phyloP scores from a whole-genome alignment of 2,888 invertebrate species.

The Xanthorhoe spadicearia region DNA sequence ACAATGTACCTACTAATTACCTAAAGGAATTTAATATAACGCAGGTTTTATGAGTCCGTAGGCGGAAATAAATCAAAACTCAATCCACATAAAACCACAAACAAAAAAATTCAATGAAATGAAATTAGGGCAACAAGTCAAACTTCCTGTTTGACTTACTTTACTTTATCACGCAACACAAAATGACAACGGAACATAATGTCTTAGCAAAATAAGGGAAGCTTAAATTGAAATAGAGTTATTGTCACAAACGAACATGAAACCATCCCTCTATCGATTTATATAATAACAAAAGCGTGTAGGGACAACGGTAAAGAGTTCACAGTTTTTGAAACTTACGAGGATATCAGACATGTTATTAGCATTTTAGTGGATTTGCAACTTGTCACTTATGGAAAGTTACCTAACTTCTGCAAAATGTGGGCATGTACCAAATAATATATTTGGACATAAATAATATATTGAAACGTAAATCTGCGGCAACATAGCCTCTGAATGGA shows the following conservation, averaged over 20 bases:
- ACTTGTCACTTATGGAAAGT: too few relatives aligned
- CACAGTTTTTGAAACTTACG: too few relatives aligned
- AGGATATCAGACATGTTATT: too few relatives aligned
- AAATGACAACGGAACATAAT: slow-evolving; percentile 69
- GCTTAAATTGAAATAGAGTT: slow-evolving; percentile 47
- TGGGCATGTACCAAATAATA: too few relatives aligned
- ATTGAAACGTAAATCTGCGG: too few relatives aligned
- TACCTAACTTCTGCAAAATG: too few relatives aligned
- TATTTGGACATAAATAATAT: too few relatives aligned
- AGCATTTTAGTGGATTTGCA: too few relatives aligned
- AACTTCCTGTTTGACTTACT: slow-evolving; percentile 75
- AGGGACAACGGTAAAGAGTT: too few relatives aligned
- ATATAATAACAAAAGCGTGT: too few relatives aligned
- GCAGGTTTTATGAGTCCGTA: slow-evolving; percentile 15
- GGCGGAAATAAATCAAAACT: slow-evolving; percentile 64
- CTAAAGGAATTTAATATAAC: slow-evolving; percentile 28
- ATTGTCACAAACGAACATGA: slow-evolving; percentile 42
- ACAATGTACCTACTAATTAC: not conserved
- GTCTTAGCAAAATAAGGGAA: slow-evolving; percentile 59
- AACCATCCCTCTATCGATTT: slow-evolving; percentile 3
- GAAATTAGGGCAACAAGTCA: slow-evolving; percentile 78
- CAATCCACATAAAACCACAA: slow-evolving; percentile 68
- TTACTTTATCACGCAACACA: slow-evolving; percentile 70
- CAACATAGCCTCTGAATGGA: too few relatives aligned
- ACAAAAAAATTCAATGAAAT: slow-evolving; percentile 70